Evolutionary conservation across 2,797 vertebrate genomes (phyloP).

Genomic region (Masticophis lateralis): DNA sequence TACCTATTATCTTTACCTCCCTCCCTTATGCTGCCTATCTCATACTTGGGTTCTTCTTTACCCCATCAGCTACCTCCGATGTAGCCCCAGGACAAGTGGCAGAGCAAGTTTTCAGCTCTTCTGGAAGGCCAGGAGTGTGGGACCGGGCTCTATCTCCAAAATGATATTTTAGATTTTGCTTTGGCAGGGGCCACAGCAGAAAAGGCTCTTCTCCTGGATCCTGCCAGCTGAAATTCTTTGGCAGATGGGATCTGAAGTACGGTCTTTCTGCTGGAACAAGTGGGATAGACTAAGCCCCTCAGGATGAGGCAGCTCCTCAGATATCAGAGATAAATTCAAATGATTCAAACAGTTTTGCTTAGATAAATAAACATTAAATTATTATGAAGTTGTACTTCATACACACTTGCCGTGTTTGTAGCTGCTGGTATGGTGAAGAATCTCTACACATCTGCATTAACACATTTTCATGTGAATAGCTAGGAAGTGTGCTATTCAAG

Average conservation of each 20-base stretch:
- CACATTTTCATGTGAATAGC: neutral
- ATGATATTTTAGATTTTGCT: neutral
- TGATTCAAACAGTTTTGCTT: neutral
- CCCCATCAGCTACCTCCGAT: neutral
- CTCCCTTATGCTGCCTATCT: too few species aligned
- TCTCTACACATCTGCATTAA: neutral
- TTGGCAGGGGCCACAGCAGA: neutral
- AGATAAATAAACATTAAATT: fast-evolving
- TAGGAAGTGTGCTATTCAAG: neutral
- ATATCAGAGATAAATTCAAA: neutral
- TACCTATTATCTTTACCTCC: neutral
- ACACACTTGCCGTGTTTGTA: neutral
- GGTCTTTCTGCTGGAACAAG: neutral
- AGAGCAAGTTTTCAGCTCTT: neutral
- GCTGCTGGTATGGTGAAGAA: neutral
- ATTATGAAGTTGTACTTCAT: neutral
- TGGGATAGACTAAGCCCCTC: neutral
- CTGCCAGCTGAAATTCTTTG: too few species aligned
- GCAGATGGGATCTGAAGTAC: neutral
- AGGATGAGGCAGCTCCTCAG: neutral
- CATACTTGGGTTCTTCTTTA: too few species aligned
- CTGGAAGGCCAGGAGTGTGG: neutral
- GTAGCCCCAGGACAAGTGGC: neutral
- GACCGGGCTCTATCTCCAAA: neutral
- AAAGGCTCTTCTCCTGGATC: neutral